phyloP scores from a whole-genome alignment of 2,888 invertebrate species.

The Mesorhabditis spiculigera region DNA sequence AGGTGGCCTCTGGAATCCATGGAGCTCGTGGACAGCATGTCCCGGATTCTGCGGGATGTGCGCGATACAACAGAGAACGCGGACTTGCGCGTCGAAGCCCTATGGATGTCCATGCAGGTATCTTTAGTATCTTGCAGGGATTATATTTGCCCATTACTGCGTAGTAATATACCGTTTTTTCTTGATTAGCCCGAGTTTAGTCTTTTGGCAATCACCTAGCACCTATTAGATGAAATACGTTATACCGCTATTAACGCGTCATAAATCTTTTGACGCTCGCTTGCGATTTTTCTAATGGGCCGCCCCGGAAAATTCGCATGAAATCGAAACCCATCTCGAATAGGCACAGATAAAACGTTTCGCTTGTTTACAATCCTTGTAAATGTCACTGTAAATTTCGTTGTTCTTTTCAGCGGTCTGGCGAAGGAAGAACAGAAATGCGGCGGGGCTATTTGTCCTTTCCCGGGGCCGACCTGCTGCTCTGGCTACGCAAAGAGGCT shows the following conservation, averaged over 20 bases:
- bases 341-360: no score
- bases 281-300: no score
- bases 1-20: not conserved
- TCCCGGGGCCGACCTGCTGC: not conserved
- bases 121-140: not conserved
- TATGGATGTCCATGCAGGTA: conserved; percentile 5
- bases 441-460: not conserved
- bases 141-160: no score
- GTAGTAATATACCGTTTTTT: no score
- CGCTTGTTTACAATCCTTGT: no score
- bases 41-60: not conserved
- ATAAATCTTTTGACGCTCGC: no score
- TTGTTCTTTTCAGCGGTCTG: not conserved
- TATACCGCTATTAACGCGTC: no score
- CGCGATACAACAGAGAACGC: not conserved
- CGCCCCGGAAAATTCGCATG: no score
- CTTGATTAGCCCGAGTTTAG: no score
- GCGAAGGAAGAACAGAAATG: not conserved
- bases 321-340: no score
- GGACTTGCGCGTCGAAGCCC: not conserved
- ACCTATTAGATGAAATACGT: no score
- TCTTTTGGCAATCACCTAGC: no score
- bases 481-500: not conserved
- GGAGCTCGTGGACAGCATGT: not conserved
- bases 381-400: not conserved